Percentiles rank a stretch among this genome's conserved stretches.
These are phyloP conservation scores for Globia sparganii DNA, from an alignment of 2,888 invertebrate species.

Conservation along the genomic window DNA sequence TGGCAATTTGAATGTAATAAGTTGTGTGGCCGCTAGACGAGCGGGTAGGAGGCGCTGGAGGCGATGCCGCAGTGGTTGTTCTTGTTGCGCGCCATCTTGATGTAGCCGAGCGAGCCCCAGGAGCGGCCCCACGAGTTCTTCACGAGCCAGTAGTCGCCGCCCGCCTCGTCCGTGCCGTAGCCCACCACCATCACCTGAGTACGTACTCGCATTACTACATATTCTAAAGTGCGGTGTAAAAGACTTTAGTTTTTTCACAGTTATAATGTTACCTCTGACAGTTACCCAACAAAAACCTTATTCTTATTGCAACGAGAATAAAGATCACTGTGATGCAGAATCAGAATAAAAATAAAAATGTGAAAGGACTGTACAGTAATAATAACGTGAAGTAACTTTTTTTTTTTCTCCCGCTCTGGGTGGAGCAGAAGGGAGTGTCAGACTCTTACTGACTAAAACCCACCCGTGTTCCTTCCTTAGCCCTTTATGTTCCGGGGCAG, in stretches of 20 bases:
- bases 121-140: conserved; percentile 95
- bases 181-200: conserved; percentile 93
- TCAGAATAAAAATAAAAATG: background rate
- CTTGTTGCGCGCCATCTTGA: conserved; percentile 96
- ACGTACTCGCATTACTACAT: background rate
- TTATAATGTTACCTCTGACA: background rate
- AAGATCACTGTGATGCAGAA: background rate
- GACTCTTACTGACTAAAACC: too few species aligned
- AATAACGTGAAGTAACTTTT: too few species aligned
- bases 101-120: conserved; percentile 97
- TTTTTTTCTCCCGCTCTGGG: too few species aligned
- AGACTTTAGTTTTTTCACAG: background rate
- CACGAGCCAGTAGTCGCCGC: conserved; percentile 95
- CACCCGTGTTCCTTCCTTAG: too few species aligned
- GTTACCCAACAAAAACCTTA: background rate
- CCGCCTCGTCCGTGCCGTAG: conserved; percentile 93
- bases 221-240: background rate
- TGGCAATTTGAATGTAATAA: background rate
- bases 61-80: conserved; percentile 97
- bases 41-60: conserved; percentile 95
- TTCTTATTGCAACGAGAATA: background rate
- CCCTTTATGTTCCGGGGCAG: too few species aligned
- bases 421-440: too few species aligned
- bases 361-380: background rate
- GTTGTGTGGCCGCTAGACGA: conserved; percentile 89